Conservation (phyloP, 1,140 invertebrate species). For the Acromyrmex charruanus region DNA sequence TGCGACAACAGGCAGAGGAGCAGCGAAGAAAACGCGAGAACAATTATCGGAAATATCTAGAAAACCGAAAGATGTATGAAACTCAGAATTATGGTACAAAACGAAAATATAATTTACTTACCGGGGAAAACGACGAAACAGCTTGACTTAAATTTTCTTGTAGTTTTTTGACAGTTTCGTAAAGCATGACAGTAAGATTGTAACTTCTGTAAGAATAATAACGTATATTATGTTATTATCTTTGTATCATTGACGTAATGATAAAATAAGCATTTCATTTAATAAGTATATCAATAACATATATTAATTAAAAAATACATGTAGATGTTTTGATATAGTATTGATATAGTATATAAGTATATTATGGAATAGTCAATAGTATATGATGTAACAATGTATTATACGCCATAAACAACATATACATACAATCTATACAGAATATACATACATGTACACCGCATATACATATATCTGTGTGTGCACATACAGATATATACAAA, state of each 20-base stretch:
- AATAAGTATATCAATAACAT: conserved; percentile 53
- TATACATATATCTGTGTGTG: neutral
- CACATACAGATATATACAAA: neutral
- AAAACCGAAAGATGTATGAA: conserved; percentile 85
- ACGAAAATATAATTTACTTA: conserved; percentile 73
- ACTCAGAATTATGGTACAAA: conserved; percentile 81
- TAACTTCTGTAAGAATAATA: conserved; percentile 23
- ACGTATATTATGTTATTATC: conserved; percentile 27
- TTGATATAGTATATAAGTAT: neutral
- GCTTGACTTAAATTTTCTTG: conserved; percentile 64
- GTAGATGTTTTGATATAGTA: neutral
- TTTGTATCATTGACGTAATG: conserved; percentile 59
- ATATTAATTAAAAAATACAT: conserved; percentile 40
- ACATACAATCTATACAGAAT: neutral
- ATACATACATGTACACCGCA: neutral
- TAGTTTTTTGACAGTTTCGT: neutral
- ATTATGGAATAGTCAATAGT: neutral
- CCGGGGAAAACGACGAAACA: conserved; percentile 65
- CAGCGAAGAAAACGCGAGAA: conserved; percentile 85
- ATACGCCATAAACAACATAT: neutral
- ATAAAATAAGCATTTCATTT: conserved; percentile 70
- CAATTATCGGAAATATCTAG: conserved; percentile 84
- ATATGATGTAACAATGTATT: neutral
- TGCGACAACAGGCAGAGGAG: conserved; percentile 85
- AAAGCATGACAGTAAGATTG: conserved; percentile 22